These are phyloP conservation scores for Eueides isabella DNA, from an alignment of 1,140 invertebrate species.

Conservation along the genomic window DNA sequence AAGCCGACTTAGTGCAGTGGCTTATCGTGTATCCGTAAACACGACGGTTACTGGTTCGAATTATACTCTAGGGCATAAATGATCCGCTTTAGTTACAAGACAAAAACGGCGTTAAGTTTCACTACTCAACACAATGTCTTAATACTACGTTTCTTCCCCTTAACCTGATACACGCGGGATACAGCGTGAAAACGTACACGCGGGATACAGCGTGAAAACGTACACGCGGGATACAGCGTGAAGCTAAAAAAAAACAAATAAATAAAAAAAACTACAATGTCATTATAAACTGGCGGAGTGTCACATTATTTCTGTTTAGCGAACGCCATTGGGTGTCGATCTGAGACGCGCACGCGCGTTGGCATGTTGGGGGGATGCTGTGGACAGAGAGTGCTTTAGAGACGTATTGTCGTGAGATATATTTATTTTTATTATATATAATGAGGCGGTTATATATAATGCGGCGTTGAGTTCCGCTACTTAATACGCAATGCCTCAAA, in stretches of 20 bases:
- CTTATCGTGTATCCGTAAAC: too few species aligned
- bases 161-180: background rate
- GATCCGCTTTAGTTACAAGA: too few species aligned
- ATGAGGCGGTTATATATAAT: too few species aligned
- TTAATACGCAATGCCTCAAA: too few species aligned
- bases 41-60: too few species aligned
- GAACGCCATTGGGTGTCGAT: conserved; percentile 39
- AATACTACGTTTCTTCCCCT: background rate
- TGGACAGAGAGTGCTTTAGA: conserved; percentile 41
- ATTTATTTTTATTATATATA: background rate
- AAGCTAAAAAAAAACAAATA: background rate
- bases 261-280: background rate
- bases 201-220: too few species aligned
- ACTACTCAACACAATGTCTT: background rate
- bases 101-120: too few species aligned
- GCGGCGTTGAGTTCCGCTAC: too few species aligned
- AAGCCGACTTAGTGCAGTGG: too few species aligned
- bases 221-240: background rate
- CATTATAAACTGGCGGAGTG: background rate
- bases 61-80: too few species aligned
- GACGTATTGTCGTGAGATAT: conserved; percentile 16
- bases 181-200: too few species aligned
- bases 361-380: conserved; percentile 53
- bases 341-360: conserved; percentile 46
- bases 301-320: conserved; percentile 20